Evolutionary conservation across 2,113 vertebrate species (phyloP).

Genomic region (Manacus vitellinus): DNA sequence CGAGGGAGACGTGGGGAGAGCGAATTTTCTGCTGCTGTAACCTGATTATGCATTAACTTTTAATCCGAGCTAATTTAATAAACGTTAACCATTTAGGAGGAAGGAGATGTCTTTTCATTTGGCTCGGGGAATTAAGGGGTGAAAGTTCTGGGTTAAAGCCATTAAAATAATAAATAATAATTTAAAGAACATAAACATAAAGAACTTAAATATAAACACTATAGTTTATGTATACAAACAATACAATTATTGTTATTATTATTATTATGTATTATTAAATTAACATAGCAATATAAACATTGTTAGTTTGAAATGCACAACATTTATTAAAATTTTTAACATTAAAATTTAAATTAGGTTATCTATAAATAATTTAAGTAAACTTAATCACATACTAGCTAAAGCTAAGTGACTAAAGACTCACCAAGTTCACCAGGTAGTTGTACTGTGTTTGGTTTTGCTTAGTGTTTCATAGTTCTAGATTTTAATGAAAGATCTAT

Average conservation of each 20-base stretch:
- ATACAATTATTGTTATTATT: neutral
- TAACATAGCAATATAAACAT: too few relatives aligned
- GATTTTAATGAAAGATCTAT: neutral
- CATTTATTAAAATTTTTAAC: neutral
- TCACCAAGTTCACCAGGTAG: neutral
- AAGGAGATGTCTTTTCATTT: neutral
- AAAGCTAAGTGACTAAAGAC: neutral
- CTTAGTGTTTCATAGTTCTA: neutral
- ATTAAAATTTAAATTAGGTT: neutral
- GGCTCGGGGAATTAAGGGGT: neutral
- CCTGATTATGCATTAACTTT: neutral
- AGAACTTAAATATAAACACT: fast-evolving
- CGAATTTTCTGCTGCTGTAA: neutral
- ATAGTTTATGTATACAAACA: neutral
- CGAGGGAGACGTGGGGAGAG: neutral
- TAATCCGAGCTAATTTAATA: neutral
- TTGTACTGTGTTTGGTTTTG: fast-evolving
- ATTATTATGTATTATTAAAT: neutral
- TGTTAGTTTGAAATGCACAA: neutral
- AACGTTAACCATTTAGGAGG: neutral
- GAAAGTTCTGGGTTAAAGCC: neutral
- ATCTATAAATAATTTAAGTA: neutral
- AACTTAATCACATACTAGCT: neutral
- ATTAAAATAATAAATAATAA: neutral
- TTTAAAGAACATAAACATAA: neutral